These are phyloP conservation scores for Lycia hirtaria DNA, from an alignment of 2,888 invertebrate species.

Conservation along the genomic window DNA sequence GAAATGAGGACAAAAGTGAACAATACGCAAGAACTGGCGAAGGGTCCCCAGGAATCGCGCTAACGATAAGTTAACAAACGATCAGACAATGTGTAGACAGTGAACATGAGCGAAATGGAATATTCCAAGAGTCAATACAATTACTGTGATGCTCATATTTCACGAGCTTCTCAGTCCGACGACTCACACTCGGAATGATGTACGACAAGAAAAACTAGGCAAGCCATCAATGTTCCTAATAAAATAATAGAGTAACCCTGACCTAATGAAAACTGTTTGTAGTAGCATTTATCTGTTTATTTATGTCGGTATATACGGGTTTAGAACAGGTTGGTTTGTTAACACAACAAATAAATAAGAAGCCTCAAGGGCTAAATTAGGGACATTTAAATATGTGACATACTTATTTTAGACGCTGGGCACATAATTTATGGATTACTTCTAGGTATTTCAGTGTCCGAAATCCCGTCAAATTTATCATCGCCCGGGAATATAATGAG, in stretches of 20 bases:
- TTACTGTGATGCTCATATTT: conserved; percentile 35
- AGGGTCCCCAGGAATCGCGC: conserved; percentile 28
- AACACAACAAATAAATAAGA: conserved; percentile 10
- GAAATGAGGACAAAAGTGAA: conserved; percentile 16
- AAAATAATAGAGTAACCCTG: conserved; percentile 37
- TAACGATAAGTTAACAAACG: conserved; percentile 57
- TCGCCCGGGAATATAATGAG: conserved; percentile 34
- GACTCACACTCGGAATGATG: conserved; percentile 1
- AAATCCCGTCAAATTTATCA: not conserved
- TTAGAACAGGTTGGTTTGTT: conserved; percentile 17
- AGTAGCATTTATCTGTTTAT: conserved; percentile 20
- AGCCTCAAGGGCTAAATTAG: conserved; percentile 8
- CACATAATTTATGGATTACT: not conserved
- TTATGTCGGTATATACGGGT: conserved; percentile 12
- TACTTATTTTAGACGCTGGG: conserved; percentile 1
- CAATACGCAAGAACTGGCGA: conserved; percentile 14
- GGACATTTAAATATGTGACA: not conserved
- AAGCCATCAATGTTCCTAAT: conserved; percentile 26
- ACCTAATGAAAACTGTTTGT: conserved; percentile 35
- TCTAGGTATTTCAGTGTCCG: not conserved
- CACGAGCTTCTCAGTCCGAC: conserved; percentile 19
- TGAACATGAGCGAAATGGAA: conserved; percentile 40
- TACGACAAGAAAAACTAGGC: conserved; percentile 20
- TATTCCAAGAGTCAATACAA: conserved; percentile 44
- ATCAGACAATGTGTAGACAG: conserved; percentile 38